Base-by-base conservation (phyloP, 64 coral and sea anemone genomes). In the Hydrozoanthus tunicans region DNA sequence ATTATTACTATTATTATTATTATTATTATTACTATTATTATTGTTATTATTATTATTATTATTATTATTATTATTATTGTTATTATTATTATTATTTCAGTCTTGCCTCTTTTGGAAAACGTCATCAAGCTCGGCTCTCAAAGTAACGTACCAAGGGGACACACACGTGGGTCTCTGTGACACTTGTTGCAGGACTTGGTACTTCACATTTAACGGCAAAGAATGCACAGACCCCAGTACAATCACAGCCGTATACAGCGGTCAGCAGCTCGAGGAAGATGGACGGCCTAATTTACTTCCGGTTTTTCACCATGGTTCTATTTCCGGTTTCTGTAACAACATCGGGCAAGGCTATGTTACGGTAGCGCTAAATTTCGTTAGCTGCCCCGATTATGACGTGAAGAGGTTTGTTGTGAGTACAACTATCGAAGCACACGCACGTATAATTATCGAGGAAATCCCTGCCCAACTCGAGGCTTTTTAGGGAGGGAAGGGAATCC, bases 401-500 rank as follows among this genome's bases (percentile, higher is more conserved):
- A 77, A 73, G 27, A 57, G 73, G 9, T 51, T 86, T 56, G 58
- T 14, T 27, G 55, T 93, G 17, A 74, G 51, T 27, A 62, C 73
- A 53, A 65, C 62, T 74, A 83, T 96, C 14, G 55, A 77, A 80
- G 80, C 81, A n/a, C 83, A 91, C 23, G 92, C 92, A 65, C 83
- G 92, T 17, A 75, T 96, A 83, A 96, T 96, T 57, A 93, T 96
- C 71, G 80, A 93, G 72, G 94, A 96, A 79, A 78, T 93, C 3
- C 58, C 75, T 54, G 43, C 9, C 32, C 32, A 43, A 43, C 32
- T 43, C 32, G 32, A 43, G 32, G 32, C 32, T 1, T 43, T 43
- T 43, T 43, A 43, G 32, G 32, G 32, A 43, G 32, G 32, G 32
- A 43, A 43, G 32, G 32, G 2, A 43, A 43, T 0, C 2, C 32